A percentile compares a stretch with the other conserved stretches of the same genome.
These are phyloP conservation scores for Thalassarche chlororhynchos DNA, from an alignment of 2,113 vertebrate species.

Conservation along the genomic window DNA sequence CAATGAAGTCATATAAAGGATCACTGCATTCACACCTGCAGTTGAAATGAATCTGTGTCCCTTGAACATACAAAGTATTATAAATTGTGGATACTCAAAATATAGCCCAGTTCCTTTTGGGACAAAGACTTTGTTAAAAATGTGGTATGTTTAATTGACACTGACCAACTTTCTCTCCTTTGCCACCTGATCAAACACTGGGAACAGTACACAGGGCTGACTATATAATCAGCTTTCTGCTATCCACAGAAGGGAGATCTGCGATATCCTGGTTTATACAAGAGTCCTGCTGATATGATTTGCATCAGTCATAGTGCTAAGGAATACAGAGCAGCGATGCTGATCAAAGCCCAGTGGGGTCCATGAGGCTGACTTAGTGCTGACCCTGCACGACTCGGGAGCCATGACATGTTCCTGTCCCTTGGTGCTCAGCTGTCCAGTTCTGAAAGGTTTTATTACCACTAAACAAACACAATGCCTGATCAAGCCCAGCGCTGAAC, in stretches of 20 bases:
- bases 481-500: background rate
- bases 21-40: background rate
- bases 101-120: background rate
- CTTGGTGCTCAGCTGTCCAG: background rate
- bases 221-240: background rate
- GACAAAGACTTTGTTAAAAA: background rate
- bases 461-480: rapidly evolving
- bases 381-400: rapidly evolving
- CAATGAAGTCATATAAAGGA: background rate
- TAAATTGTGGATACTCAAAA: background rate
- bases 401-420: rapidly evolving
- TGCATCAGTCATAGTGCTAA: background rate
- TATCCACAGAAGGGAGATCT: background rate
- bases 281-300: background rate
- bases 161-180: background rate
- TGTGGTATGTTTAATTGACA: background rate
- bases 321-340: background rate
- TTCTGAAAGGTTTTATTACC: background rate
- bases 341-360: background rate
- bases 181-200: too few species aligned
- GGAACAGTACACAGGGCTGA: background rate
- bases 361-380: background rate
- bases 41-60: background rate
- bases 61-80: background rate
- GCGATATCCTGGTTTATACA: background rate